Conservation (phyloP, 2,797 vertebrate species). For the Bucorvus abyssinicus region DNA sequence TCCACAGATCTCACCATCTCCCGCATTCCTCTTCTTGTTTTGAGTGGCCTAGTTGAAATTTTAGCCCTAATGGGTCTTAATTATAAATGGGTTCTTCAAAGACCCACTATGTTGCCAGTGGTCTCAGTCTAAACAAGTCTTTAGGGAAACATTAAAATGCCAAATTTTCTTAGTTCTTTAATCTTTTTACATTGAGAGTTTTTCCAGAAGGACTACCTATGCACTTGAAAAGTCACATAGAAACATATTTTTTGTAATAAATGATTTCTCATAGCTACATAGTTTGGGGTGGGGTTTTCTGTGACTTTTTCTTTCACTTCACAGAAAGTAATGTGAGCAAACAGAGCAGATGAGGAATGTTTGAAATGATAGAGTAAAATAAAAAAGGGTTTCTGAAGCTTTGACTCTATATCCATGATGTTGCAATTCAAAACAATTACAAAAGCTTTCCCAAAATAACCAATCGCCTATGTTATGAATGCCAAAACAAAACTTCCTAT, state of each 20-base stretch:
- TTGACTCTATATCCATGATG: neutral
- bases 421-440: neutral
- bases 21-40: neutral
- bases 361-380: neutral
- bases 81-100: neutral
- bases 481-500: neutral
- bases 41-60: neutral
- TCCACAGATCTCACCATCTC: neutral
- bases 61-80: neutral
- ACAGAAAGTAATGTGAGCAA: neutral
- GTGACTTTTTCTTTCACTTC: neutral
- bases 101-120: rapidly evolving
- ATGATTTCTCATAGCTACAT: neutral
- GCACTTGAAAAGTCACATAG: neutral
- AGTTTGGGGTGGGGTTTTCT: neutral
- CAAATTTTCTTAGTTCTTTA: neutral
- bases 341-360: neutral
- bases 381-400: neutral
- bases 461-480: neutral
- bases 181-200: neutral
- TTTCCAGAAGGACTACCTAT: neutral
- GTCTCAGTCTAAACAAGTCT: neutral
- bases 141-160: neutral
- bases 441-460: neutral
- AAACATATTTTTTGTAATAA: neutral